Evolutionary conservation across 2,797 vertebrate genomes (phyloP).

Genomic region (Erpetoichthys calabaricus): DNA sequence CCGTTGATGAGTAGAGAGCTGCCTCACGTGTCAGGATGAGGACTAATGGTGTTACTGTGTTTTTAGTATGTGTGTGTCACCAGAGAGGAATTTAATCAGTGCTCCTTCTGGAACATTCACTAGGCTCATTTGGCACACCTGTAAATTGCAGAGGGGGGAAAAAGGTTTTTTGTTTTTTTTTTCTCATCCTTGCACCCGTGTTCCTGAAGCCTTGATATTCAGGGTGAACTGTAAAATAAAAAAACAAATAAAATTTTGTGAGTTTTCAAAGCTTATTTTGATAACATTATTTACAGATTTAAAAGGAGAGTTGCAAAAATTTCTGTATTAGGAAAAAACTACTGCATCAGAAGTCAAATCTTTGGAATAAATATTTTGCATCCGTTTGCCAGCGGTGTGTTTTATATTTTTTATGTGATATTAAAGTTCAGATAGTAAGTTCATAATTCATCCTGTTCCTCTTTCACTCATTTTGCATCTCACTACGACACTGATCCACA

Average conservation of each 20-base stretch:
- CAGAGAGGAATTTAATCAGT: constrained; percentile 33
- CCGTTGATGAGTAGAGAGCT: too few species aligned
- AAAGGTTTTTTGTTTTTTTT: constrained; percentile 38
- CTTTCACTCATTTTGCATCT: too few species aligned
- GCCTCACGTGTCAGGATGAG: too few species aligned
- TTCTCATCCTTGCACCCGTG: constrained; percentile 18
- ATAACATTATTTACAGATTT: constrained; percentile 77
- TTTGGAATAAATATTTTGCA: constrained; percentile 79
- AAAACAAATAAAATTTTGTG: constrained; percentile 47
- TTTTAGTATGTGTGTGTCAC: not conserved
- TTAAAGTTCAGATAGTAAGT: too few species aligned
- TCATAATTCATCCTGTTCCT: too few species aligned
- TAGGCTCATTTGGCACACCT: constrained; percentile 50
- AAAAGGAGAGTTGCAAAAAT: constrained; percentile 34
- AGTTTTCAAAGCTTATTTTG: constrained; percentile 77
- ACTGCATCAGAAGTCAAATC: constrained; percentile 68
- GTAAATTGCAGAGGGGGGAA: constrained; percentile 66
- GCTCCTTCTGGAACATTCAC: constrained; percentile 22
- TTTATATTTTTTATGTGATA: too few species aligned
- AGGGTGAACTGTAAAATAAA: constrained; percentile 74
- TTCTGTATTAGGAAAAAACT: constrained; percentile 61
- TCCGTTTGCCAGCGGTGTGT: constrained; percentile 48
- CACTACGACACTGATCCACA: too few species aligned
- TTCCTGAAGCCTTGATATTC: constrained; percentile 72
- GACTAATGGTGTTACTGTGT: constrained; percentile 73